Conservation (phyloP, 2,888 invertebrate species). For the Mesoligia furuncula region DNA sequence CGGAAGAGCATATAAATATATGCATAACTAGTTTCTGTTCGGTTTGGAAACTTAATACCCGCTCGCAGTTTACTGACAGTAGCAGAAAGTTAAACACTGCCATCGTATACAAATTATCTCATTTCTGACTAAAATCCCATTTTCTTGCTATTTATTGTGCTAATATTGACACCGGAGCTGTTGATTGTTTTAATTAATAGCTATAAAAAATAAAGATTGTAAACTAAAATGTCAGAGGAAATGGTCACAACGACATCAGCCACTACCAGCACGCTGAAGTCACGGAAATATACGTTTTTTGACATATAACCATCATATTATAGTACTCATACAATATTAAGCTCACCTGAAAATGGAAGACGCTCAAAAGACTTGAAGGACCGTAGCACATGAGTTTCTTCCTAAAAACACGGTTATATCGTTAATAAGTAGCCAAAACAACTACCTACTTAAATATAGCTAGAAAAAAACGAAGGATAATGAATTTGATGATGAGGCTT, state of each 20-base stretch:
- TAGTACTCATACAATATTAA: neutral
- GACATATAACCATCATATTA: no score
- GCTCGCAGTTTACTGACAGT: conserved; percentile 39
- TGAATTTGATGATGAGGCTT: neutral
- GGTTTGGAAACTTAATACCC: conserved; percentile 58
- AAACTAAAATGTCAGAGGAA: conserved; percentile 11
- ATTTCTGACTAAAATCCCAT: conserved; percentile 43
- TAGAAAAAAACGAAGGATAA: neutral
- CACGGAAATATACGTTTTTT: neutral
- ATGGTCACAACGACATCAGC: neutral
- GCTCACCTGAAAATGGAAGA: neutral
- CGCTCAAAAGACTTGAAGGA: neutral
- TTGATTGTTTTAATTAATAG: conserved; percentile 20
- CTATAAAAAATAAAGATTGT: neutral
- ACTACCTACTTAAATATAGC: neutral
- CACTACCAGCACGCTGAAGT: neutral
- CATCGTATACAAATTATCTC: conserved; percentile 47
- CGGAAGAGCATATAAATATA: conserved; percentile 68
- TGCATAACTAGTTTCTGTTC: conserved; percentile 63
- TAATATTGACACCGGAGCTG: conserved; percentile 20
- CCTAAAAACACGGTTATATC: neutral
- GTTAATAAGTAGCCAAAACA: neutral
- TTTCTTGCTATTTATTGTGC: conserved; percentile 26
- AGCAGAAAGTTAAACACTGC: conserved; percentile 44
- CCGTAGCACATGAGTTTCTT: neutral